Conservation (phyloP, 2,888 invertebrate genomes). For the Dichetophora obliterata region DNA sequence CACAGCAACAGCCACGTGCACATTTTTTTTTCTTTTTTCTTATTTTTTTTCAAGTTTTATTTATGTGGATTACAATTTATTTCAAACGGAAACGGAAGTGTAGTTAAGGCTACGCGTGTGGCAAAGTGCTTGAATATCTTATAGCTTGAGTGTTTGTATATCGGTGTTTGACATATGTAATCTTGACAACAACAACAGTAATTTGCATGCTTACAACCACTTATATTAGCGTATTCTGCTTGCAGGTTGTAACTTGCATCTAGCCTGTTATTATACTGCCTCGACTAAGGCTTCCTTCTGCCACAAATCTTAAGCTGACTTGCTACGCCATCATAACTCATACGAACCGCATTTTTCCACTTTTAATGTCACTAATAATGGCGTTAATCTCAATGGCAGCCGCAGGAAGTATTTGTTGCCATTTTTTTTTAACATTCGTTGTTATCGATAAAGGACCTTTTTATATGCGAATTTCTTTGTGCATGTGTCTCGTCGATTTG, state of each 20-base stretch:
- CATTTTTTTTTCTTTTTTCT: neutral
- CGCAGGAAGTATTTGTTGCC: conserved; percentile 9
- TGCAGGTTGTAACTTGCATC: neutral
- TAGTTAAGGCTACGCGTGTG: neutral
- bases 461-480: neutral
- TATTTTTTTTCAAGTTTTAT: neutral
- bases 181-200: neutral
- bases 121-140: neutral
- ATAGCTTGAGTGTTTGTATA: neutral
- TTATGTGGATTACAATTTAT: neutral
- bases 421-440: neutral
- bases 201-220: neutral
- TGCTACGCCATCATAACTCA: conserved; percentile 1
- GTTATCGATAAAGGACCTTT: conserved; percentile 16
- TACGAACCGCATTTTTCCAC: neutral
- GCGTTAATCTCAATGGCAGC: conserved; percentile 20
- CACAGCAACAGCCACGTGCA: neutral
- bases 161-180: neutral
- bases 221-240: neutral
- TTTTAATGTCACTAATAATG: conserved; percentile 8
- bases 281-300: neutral
- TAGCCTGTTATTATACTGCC: neutral
- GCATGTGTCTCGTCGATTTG: neutral
- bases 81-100: conserved; percentile 16
- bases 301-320: neutral